Conservation (phyloP, 2,113 vertebrate species). For the Piaya cayana region DNA sequence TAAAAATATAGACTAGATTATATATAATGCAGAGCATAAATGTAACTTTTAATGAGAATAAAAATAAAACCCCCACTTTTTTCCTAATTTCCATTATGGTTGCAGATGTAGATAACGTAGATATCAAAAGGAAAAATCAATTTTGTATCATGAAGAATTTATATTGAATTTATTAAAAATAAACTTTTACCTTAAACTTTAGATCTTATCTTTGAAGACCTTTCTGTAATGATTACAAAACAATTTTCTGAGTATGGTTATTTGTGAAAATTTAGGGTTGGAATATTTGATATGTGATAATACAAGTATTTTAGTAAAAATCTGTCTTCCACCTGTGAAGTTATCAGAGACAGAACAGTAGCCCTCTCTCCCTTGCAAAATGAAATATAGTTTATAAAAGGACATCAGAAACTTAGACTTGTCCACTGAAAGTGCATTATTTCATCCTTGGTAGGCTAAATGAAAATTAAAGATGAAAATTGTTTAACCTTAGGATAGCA, state of each 20-base stretch:
- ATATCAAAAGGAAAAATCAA: background rate
- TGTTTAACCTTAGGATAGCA: background rate
- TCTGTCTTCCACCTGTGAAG: background rate
- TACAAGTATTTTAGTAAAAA: background rate
- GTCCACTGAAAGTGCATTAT: background rate
- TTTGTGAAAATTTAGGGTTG: background rate
- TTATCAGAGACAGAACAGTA: background rate
- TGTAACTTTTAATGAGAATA: background rate
- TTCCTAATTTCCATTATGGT: background rate
- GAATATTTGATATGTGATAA: background rate
- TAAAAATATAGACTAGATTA: background rate
- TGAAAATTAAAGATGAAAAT: background rate
- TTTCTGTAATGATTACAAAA: background rate
- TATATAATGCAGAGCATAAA: background rate
- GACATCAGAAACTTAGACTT: background rate
- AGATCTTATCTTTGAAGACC: background rate
- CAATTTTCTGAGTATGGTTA: background rate
- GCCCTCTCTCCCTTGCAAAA: background rate
- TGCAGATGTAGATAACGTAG: background rate
- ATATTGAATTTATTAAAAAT: background rate
- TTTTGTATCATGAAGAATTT: background rate
- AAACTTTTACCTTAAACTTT: background rate
- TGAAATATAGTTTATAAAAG: background rate
- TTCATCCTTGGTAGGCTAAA: background rate
- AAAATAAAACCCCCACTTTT: accelerated